Evolutionary conservation across 2,113 vertebrate genomes (phyloP).

Genomic region (Leptobrachium leishanense): DNA sequence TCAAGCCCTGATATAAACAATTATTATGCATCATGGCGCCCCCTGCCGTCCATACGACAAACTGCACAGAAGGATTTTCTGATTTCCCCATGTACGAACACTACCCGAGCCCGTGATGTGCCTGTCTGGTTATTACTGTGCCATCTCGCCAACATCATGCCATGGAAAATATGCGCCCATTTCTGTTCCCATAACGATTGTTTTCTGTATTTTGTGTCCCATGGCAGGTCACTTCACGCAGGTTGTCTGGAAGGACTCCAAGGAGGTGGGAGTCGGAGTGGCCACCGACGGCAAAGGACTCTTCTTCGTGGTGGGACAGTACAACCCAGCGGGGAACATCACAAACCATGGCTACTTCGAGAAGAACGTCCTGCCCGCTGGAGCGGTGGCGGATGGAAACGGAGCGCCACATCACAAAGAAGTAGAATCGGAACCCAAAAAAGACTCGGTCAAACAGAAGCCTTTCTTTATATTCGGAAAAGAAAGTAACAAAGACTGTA

Average conservation of each 20-base stretch:
- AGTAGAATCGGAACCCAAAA: not conserved
- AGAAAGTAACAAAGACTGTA: slow-evolving; percentile 4
- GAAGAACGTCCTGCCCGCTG: slow-evolving; percentile 85
- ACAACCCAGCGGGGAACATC: slow-evolving; percentile 91
- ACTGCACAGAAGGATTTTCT: too few species aligned
- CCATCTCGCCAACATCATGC: too few species aligned
- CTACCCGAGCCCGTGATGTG: too few species aligned
- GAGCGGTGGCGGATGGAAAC: not conserved
- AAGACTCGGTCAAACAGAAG: not conserved
- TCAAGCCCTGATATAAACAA: too few species aligned
- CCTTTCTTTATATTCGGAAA: not conserved
- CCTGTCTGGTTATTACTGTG: too few species aligned
- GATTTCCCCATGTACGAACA: too few species aligned
- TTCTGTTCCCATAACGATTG: too few species aligned
- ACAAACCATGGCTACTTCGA: slow-evolving; percentile 93
- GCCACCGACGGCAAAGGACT: slow-evolving; percentile 86
- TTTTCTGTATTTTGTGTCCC: not conserved
- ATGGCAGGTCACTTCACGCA: slow-evolving; percentile 94
- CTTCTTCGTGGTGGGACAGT: slow-evolving; percentile 93
- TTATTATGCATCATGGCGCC: too few species aligned
- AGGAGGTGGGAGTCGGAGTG: slow-evolving; percentile 89
- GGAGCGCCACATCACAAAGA: not conserved
- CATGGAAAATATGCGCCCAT: too few species aligned
- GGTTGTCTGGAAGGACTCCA: slow-evolving; percentile 94
- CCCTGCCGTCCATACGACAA: too few species aligned